Base-by-base conservation (phyloP, 2,113 vertebrate species). In the Epinephelus moara region DNA sequence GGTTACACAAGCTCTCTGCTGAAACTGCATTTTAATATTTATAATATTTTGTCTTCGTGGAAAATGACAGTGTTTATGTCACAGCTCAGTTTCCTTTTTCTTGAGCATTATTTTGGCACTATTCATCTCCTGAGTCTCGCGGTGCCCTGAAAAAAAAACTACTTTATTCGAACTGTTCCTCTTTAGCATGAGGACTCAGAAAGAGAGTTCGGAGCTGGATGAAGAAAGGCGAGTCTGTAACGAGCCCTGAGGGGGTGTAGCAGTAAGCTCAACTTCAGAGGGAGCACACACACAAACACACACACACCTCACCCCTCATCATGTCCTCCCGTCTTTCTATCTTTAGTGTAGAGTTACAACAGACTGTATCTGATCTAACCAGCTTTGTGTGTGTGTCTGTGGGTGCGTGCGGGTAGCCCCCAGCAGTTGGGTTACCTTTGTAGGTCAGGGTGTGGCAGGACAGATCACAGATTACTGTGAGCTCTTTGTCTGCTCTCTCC, bases 391-490 rank as follows among this genome's bases (percentile, higher is more conserved):
- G 84, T 56, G 64, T 70, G 73, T 59, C 52, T 33, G 47, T 49
- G 47, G n/a, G 40, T 59, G 11, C n/a, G 69, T 71, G 83, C 13
- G 69, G 64, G 84, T 75, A 64, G 88, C 90, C 89, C 84, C 81
- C 79, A 90, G 91, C 91, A 68, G 62, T 85, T 75, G 75, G 89
- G 88, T 91, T 93, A 86, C 88, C 91, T 94, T 93, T 92, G 89
- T 93, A 83, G 89, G 90, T 92, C 83, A 85, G 91, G 93, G 93
- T 86, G 92, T 89, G 93, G 86, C 75, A 25, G 82, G 45, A 75
- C 70, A 85, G 89, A 93, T 92, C 86, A 89, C 68, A 92, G 87
- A 89, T 86, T 75, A 82, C 90, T 91, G 84, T 83, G 78, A 85
- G 64, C 80, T 86, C 86, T 93, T 93, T 93, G 89, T 93, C 84